Conservation (phyloP, 2,888 invertebrate genomes). For the Dolomedes plantarius region DNA sequence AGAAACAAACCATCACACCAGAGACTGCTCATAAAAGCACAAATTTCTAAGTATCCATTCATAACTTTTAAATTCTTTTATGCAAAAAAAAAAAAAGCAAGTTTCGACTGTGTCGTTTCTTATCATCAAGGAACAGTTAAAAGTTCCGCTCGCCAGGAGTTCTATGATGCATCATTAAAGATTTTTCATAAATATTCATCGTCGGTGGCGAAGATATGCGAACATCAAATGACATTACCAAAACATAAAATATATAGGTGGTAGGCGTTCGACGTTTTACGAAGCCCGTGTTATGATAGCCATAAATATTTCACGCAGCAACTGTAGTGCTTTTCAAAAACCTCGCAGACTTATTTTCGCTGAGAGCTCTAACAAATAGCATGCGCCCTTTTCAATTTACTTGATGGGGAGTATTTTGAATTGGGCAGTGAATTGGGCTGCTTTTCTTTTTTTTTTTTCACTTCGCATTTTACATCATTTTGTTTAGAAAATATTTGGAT, state of each 20-base stretch:
- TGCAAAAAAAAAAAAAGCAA: neutral
- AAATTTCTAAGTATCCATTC: constrained; percentile 32
- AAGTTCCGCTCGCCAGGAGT: neutral
- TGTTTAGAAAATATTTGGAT: neutral
- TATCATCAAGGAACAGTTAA: neutral
- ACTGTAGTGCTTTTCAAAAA: constrained; percentile 42
- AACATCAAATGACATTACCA: constrained; percentile 29
- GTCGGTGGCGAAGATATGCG: constrained; percentile 25
- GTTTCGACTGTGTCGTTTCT: neutral
- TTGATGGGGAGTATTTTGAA: constrained; percentile 25
- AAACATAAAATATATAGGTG: constrained; percentile 57
- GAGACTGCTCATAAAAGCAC: constrained; percentile 21
- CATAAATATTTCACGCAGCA: constrained; percentile 61
- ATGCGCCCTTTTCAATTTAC: constrained; percentile 21
- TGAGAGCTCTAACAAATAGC: constrained; percentile 55
- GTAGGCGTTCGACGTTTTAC: constrained; percentile 17
- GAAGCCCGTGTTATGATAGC: constrained; percentile 34
- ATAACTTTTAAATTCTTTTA: constrained; percentile 27
- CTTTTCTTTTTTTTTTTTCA: neutral
- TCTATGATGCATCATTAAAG: constrained; percentile 46
- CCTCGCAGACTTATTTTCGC: constrained; percentile 34
- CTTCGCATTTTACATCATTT: constrained; percentile 1
- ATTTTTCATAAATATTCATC: constrained; percentile 70
- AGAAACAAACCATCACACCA: neutral
- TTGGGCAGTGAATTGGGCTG: neutral